These are phyloP conservation scores for Drosophila limbata DNA, from an alignment of 2,888 invertebrate genomes.

Conservation along the genomic window DNA sequence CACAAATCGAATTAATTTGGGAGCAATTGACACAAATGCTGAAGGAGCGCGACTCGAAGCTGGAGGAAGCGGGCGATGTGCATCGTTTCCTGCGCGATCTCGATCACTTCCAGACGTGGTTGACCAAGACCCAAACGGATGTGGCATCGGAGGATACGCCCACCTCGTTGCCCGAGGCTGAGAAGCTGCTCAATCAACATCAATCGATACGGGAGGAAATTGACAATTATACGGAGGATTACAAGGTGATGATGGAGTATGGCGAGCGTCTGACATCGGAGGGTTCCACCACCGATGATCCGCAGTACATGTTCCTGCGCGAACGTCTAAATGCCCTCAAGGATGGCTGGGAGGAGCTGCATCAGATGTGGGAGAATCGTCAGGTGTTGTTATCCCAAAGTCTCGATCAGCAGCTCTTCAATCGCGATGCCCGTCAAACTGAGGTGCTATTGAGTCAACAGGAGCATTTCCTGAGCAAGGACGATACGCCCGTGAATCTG, in stretches of 20 bases:
- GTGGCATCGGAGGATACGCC: slow-evolving; percentile 99
- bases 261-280: slow-evolving; percentile 97
- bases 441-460: slow-evolving; percentile 99
- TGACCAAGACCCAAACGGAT: slow-evolving; percentile 99
- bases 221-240: slow-evolving; percentile 99
- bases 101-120: slow-evolving; percentile 99
- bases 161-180: slow-evolving; percentile 96
- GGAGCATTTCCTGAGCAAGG: slow-evolving; percentile 98
- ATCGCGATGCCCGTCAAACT: slow-evolving; percentile 98
- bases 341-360: slow-evolving; percentile 99
- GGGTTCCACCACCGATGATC: slow-evolving; percentile 95
- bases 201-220: slow-evolving; percentile 99
- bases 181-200: slow-evolving; percentile 98
- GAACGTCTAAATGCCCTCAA: slow-evolving; percentile 98
- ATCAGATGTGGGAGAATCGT: slow-evolving; percentile 99
- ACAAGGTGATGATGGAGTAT: slow-evolving; percentile 99
- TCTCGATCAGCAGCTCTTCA: slow-evolving; percentile 96
- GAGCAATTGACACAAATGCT: slow-evolving; percentile 98
- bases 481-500: slow-evolving; percentile 96
- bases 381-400: slow-evolving; percentile 97
- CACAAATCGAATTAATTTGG: slow-evolving; percentile 97
- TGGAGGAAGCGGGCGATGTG: slow-evolving; percentile 99
- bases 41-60: slow-evolving; percentile 98
- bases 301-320: slow-evolving; percentile 99
- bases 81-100: slow-evolving; percentile 99